phyloP scores from a whole-genome alignment of 1,140 invertebrate genomes.

The Ostrea edulis region DNA sequence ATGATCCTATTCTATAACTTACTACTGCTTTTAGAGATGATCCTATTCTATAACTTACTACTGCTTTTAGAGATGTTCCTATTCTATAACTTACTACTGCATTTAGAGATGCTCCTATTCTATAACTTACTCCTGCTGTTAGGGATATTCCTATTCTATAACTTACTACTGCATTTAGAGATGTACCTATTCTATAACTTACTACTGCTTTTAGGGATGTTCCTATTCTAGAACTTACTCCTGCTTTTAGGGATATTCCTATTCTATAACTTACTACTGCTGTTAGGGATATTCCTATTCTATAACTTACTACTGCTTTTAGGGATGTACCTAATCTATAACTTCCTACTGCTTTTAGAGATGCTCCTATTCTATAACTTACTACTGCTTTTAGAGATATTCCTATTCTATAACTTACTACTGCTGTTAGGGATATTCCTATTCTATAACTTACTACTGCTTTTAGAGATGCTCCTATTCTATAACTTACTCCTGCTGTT shows the following conservation, averaged over 20 bases:
- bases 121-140: not conserved
- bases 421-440: constrained; percentile 3
- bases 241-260: constrained; percentile 2
- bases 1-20: not conserved
- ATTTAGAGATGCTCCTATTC: not conserved
- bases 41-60: not conserved
- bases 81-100: not conserved
- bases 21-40: not conserved
- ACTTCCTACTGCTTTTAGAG: not conserved
- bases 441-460: not conserved
- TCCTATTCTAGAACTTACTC: not conserved
- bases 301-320: constrained; percentile 1
- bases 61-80: constrained; percentile 9
- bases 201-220: not conserved
- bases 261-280: not conserved
- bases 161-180: not conserved
- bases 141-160: not conserved
- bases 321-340: not conserved
- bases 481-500: not conserved
- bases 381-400: not conserved
- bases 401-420: not conserved
- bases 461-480: constrained; percentile 4
- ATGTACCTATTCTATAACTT: not conserved
- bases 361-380: not conserved
- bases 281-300: not conserved